These are phyloP conservation scores for Nothobranchius kuhntae DNA, from an alignment of 2,113 vertebrate species.

Conservation along the genomic window DNA sequence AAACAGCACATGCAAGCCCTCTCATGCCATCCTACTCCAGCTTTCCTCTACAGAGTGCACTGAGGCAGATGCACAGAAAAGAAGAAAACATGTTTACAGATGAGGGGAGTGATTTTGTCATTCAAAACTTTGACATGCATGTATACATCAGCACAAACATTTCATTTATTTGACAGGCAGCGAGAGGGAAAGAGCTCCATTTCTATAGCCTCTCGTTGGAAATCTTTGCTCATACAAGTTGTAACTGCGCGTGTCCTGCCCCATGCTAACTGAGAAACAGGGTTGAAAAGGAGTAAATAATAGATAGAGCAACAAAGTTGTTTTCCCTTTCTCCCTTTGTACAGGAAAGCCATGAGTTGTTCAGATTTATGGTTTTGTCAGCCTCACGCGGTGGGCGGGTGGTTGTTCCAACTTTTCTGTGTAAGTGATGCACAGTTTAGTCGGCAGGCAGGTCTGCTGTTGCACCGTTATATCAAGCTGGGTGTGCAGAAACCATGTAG, in stretches of 20 bases:
- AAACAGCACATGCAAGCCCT: slow-evolving; percentile 38
- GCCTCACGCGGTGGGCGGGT: slow-evolving; percentile 9
- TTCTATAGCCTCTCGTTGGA: slow-evolving; percentile 12
- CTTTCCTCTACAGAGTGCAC: slow-evolving; percentile 6
- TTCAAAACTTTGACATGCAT: slow-evolving; percentile 25
- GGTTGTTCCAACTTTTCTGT: slow-evolving; percentile 33
- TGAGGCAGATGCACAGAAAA: slow-evolving; percentile 21
- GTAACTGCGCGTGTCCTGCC: slow-evolving; percentile 12
- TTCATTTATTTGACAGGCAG: slow-evolving; percentile 20
- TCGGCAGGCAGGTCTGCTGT: slow-evolving; percentile 29
- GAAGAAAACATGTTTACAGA: slow-evolving; percentile 5
- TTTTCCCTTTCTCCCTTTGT: slow-evolving; percentile 44
- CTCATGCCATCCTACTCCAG: slow-evolving; percentile 10
- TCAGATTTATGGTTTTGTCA: slow-evolving; percentile 45
- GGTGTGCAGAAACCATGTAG: slow-evolving; percentile 26
- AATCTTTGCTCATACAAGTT: slow-evolving; percentile 31
- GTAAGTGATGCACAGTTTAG: slow-evolving; percentile 42
- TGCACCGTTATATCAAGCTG: slow-evolving; percentile 46
- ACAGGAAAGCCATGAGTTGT: slow-evolving; percentile 31
- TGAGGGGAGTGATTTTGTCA: slow-evolving; percentile 23
- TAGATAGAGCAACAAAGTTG: slow-evolving; percentile 48
- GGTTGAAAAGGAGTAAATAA: slow-evolving; percentile 47
- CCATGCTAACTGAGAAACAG: slow-evolving; percentile 22
- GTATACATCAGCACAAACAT: slow-evolving; percentile 8
- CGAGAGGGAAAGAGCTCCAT: slow-evolving; percentile 19